Evolutionary conservation across 1,140 invertebrate species (phyloP), one percentile per base, ranked within the genome.

Genomic region (Drosophila willistoni): DNA sequence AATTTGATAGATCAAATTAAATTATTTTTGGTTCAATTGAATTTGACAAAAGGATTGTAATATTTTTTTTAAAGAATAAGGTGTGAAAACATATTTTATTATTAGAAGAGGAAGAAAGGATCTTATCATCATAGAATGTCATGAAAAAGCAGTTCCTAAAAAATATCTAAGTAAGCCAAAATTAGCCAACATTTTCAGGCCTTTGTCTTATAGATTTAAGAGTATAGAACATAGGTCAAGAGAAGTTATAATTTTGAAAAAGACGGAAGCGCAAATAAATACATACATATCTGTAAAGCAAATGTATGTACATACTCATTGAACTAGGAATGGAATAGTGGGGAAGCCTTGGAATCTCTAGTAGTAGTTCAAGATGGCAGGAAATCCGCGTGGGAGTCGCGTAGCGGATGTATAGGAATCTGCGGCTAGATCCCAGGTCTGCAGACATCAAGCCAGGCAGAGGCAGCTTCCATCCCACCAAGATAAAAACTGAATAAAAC

Each of bases 311-410:
- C 79, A 73, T 68, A 82, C 77, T 77, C 79, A 72, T 79, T 73
- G 71, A 78, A 87, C 83, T 87, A 87, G 74, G 77, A 82, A 87
- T 72, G 14, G 4, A 14, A 7, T 17, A 7, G 13, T 6, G 56
- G 25, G 19, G 5, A 22, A 3, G 64, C 14, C 54, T 13, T 47
- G 44, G 44, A 47, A 47, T 47, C 44, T 47, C 44, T 29, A 29
- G 29, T 47, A 47, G 44, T 19, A 47, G 44, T 47, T 47, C 1
- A 47, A 47, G 7, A 7, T 64, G 41, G 61, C 68, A 81, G 82
- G 82, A 86, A 86, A 66, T 79, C 61, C 68, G 82, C 78, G 82
- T 81, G 82, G 82, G 82, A 86, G 81, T 83, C 36, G 64, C 36
- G 6, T 41, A 57, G 61, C 67, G 75, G 69, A 71, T 55, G 44